phyloP scores from a whole-genome alignment of 1,140 invertebrate genomes.

The Drosophila chauvacae region DNA sequence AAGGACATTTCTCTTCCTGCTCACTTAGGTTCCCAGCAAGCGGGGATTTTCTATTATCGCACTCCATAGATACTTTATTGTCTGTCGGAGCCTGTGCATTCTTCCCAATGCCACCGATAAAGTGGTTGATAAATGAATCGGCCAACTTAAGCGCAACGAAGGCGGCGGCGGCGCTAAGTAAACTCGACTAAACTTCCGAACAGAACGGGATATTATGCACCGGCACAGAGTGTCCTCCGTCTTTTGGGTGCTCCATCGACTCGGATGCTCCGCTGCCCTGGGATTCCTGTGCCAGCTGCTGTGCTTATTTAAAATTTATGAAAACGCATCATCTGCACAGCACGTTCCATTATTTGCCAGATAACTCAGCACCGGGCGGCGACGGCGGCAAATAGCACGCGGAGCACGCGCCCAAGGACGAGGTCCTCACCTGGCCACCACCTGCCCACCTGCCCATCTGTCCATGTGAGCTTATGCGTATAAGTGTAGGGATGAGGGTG shows the following conservation, averaged over 20 bases:
- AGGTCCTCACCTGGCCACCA: slow-evolving; percentile 46
- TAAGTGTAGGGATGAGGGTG: slow-evolving; percentile 23
- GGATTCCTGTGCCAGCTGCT: slow-evolving; percentile 41
- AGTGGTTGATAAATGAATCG: slow-evolving; percentile 55
- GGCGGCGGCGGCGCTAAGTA: slow-evolving; percentile 22
- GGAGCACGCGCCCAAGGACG: slow-evolving; percentile 69
- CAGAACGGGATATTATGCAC: slow-evolving; percentile 66
- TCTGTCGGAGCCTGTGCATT: slow-evolving; percentile 33
- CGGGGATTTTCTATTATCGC: slow-evolving; percentile 14
- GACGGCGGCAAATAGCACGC: slow-evolving; percentile 56
- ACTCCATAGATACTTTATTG: slow-evolving; percentile 31
- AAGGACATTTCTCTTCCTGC: neutral
- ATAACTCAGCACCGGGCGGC: slow-evolving; percentile 77
- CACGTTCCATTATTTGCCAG: slow-evolving; percentile 82
- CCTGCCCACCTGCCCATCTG: slow-evolving; percentile 17
- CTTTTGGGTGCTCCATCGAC: slow-evolving; percentile 6
- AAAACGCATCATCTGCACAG: slow-evolving; percentile 83
- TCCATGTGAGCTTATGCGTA: slow-evolving; percentile 10
- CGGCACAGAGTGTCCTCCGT: slow-evolving; percentile 41
- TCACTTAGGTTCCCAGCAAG: neutral
- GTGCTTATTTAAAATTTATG: slow-evolving; percentile 82
- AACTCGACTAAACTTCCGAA: slow-evolving; percentile 51
- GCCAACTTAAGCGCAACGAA: slow-evolving; percentile 30
- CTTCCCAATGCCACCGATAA: slow-evolving; percentile 25
- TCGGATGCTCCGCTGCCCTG: slow-evolving; percentile 8